Evolutionary conservation across 37 sponge, comb jelly and placozoan species (phyloP).

Genomic region (Ianthella basta): DNA sequence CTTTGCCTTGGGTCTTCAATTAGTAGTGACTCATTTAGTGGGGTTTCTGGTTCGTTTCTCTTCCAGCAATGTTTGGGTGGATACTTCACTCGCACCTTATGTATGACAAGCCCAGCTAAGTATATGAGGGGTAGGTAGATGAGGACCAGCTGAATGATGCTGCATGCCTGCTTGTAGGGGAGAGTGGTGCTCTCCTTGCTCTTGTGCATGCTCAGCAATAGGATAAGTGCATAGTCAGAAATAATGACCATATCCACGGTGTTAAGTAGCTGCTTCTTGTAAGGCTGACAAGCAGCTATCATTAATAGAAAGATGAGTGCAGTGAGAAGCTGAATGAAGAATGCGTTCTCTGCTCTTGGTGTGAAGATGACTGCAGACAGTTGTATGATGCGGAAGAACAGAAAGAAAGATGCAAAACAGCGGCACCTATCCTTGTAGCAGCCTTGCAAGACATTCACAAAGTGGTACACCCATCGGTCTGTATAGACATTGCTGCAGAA

Average conservation of each 20-base stretch:
- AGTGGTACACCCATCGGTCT: not conserved
- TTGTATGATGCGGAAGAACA: not conserved
- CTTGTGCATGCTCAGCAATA: not conserved
- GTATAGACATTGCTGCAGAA: not conserved
- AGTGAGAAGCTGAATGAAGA: not conserved
- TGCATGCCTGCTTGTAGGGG: not conserved
- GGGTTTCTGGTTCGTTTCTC: too few relatives aligned
- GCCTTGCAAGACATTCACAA: slow-evolving; percentile 7
- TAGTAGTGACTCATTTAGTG: too few relatives aligned
- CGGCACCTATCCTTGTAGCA: slow-evolving; percentile 2
- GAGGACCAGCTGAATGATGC: not conserved
- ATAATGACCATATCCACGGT: not conserved
- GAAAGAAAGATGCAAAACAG: slow-evolving; percentile 6
- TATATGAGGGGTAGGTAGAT: not conserved
- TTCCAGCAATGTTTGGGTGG: too few relatives aligned
- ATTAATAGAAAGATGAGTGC: not conserved
- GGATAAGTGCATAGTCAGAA: not conserved
- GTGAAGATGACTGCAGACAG: not conserved
- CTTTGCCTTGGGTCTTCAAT: too few relatives aligned
- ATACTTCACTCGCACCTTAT: too few relatives aligned
- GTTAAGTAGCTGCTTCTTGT: not conserved
- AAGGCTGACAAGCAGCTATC: not conserved
- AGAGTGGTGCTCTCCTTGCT: not conserved
- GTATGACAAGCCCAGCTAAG: not conserved
- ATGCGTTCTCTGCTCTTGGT: too few relatives aligned